phyloP scores from a whole-genome alignment of 2,113 vertebrate genomes.

The Chloroceryle aenea region DNA sequence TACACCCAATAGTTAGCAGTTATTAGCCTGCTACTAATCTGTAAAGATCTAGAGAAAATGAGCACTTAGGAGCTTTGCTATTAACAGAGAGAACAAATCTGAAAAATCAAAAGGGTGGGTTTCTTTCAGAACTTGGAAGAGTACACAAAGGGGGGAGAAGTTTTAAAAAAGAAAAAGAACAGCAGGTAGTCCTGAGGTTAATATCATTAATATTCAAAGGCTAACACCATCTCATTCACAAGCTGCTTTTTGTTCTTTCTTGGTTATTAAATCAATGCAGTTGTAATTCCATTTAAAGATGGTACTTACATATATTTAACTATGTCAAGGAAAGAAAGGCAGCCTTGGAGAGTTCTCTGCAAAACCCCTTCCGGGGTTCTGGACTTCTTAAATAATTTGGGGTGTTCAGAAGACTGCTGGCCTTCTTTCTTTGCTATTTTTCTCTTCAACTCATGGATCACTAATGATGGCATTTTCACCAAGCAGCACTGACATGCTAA shows the following conservation, averaged over 20 bases:
- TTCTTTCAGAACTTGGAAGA: not conserved
- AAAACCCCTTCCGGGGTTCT: not conserved
- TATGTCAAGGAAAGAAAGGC: not conserved
- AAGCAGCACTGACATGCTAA: slow-evolving; percentile 68
- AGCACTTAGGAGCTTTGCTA: not conserved
- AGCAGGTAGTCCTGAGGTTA: not conserved
- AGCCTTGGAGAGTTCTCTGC: not conserved
- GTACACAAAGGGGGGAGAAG: not conserved
- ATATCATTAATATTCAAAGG: not conserved
- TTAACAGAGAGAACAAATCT: accelerated
- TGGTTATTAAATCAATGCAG: not conserved
- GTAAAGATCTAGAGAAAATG: not conserved
- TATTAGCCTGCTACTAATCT: not conserved
- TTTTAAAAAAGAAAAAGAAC: not conserved
- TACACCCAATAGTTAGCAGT: not conserved
- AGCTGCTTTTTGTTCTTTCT: not conserved
- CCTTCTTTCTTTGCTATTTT: not conserved
- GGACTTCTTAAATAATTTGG: not conserved
- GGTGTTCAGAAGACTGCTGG: not conserved
- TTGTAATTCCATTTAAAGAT: not conserved
- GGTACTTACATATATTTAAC: not conserved
- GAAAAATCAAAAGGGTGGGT: not conserved
- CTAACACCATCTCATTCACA: not conserved
- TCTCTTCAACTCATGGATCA: slow-evolving; percentile 65
- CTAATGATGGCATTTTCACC: slow-evolving; percentile 81